Conservation (phyloP, 1,140 invertebrate species). For the Cardiocondyla obscurior region DNA sequence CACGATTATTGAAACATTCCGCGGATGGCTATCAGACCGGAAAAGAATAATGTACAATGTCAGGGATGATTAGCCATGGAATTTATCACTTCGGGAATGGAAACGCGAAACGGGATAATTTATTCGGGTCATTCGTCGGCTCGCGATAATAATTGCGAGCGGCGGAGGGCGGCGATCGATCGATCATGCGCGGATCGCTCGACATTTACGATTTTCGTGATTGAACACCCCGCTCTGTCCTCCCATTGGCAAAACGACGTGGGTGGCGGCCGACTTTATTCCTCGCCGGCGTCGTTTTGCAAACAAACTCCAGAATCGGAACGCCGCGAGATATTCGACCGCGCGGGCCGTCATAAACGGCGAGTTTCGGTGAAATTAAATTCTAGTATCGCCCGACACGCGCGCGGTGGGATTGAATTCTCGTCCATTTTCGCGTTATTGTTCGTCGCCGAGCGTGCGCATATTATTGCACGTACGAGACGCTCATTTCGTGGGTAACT, state of each 20-base stretch:
- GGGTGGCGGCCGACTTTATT: conserved; percentile 21
- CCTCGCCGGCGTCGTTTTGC: neutral
- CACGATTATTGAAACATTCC: neutral
- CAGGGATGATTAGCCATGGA: neutral
- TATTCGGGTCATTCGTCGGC: conserved; percentile 39
- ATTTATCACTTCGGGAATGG: neutral
- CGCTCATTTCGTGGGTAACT: neutral
- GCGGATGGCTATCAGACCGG: neutral
- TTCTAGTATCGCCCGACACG: conserved; percentile 20
- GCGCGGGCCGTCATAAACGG: conserved; percentile 1
- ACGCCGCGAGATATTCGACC: neutral
- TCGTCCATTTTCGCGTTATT: neutral
- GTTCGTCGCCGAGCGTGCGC: neutral
- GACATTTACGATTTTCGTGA: conserved; percentile 47
- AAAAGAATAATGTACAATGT: conserved; percentile 10
- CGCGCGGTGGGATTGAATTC: conserved; percentile 14
- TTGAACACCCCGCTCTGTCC: conserved; percentile 16
- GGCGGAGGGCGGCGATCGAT: conserved; percentile 29
- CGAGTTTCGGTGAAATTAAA: conserved; percentile 13
- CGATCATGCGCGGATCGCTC: conserved; percentile 30
- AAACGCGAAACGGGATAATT: conserved; percentile 20
- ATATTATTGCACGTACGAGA: neutral
- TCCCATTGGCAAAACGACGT: conserved; percentile 36
- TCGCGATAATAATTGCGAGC: conserved; percentile 36
- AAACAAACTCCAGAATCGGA: conserved; percentile 19